Evolutionary conservation across 2,888 invertebrate genomes (phyloP).

Genomic region (Perdita meconis): DNA sequence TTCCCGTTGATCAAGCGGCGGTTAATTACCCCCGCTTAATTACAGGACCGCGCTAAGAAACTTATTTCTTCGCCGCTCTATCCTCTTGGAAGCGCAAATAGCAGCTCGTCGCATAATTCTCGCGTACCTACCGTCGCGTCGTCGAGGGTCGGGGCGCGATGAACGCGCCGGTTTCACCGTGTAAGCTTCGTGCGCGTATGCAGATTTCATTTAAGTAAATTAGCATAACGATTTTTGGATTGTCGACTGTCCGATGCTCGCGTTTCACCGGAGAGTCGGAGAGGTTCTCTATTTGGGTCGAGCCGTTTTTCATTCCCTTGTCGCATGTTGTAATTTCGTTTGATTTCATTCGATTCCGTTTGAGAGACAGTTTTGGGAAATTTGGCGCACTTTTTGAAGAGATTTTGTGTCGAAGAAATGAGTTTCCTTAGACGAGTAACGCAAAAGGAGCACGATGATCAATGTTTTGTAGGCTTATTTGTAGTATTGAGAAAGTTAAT

Average conservation of each 20-base stretch:
- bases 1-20: slow-evolving; percentile 45
- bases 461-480: background rate
- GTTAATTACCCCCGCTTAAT: slow-evolving; percentile 60
- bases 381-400: background rate
- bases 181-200: slow-evolving; percentile 6
- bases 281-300: background rate
- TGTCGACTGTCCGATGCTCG: background rate
- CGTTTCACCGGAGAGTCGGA: background rate
- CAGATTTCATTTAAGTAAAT: slow-evolving; percentile 26
- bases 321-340: background rate
- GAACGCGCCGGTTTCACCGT: background rate
- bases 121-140: slow-evolving; percentile 1
- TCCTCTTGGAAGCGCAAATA: slow-evolving; percentile 37
- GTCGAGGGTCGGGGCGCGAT: too few species aligned
- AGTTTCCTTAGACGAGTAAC: background rate
- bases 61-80: slow-evolving; percentile 35
- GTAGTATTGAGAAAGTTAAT: too few species aligned
- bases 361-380: background rate
- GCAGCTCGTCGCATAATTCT: slow-evolving; percentile 30
- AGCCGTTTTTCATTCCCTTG: background rate
- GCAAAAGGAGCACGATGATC: background rate
- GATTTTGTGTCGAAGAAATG: background rate
- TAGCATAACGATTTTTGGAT: background rate
- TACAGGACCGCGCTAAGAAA: slow-evolving; percentile 43
- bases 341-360: background rate